These are phyloP conservation scores for Tarsius wallacei DNA, from an alignment of 2,797 vertebrate genomes.

Conservation along the genomic window DNA sequence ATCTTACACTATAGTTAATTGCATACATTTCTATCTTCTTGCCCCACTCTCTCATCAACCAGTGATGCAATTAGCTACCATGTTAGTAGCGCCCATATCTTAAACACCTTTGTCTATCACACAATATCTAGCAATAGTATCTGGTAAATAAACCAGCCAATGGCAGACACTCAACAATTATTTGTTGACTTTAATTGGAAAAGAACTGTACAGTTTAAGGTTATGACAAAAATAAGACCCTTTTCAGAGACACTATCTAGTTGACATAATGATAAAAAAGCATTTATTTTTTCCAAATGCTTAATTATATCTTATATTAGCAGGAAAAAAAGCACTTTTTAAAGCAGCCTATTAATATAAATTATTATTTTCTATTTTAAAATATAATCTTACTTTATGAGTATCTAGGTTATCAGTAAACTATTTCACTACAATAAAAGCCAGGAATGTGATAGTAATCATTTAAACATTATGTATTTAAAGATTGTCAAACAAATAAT, in stretches of 20 bases:
- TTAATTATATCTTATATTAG: slow-evolving; percentile 15
- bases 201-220: slow-evolving; percentile 28
- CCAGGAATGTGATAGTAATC: background rate
- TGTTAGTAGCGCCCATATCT: background rate
- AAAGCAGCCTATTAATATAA: background rate
- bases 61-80: background rate
- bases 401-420: slow-evolving; percentile 41
- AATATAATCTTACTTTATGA: slow-evolving; percentile 36
- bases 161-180: background rate
- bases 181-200: slow-evolving; percentile 35
- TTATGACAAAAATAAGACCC: slow-evolving; percentile 16
- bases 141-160: background rate
- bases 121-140: background rate
- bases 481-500: background rate
- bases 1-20: background rate
- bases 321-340: background rate
- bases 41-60: background rate
- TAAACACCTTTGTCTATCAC: background rate
- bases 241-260: background rate
- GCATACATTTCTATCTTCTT: background rate
- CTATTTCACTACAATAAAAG: slow-evolving; percentile 37
- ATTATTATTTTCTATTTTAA: background rate
- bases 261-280: background rate
- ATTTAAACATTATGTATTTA: slow-evolving; percentile 44
- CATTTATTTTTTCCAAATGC: slow-evolving; percentile 65